Conservation (phyloP, 2,113 vertebrate genomes). For the Hylia prasina region DNA sequence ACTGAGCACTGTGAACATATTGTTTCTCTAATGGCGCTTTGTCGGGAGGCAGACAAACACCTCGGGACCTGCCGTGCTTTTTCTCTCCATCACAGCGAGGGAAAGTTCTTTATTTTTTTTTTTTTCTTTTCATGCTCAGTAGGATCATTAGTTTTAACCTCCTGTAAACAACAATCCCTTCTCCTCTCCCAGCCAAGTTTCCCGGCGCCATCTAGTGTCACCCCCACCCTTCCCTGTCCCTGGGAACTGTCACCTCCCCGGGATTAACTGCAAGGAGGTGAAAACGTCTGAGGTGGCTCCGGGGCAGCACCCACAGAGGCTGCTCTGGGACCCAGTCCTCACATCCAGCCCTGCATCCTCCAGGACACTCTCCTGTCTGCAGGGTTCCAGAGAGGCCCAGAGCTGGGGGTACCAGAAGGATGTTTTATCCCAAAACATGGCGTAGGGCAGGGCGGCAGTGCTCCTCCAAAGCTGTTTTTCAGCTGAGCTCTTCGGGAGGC, state of each 20-base stretch:
- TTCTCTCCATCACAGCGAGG: background rate
- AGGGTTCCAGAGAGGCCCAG: background rate
- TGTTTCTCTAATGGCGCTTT: background rate
- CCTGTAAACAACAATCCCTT: background rate
- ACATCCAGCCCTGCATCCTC: accelerated
- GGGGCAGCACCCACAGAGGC: background rate
- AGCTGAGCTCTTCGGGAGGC: background rate
- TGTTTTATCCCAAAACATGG: background rate
- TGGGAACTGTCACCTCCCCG: background rate
- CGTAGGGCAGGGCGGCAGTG: background rate
- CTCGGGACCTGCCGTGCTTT: background rate
- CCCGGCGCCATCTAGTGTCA: slow-evolving; percentile 41
- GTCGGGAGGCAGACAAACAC: background rate
- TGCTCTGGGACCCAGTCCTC: background rate
- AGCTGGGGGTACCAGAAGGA: background rate
- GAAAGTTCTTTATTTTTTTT: background rate
- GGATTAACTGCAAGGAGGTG: background rate
- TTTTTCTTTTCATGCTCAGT: accelerated
- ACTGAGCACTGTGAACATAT: background rate
- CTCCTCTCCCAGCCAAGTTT: background rate
- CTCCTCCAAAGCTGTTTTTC: background rate
- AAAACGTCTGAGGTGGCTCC: background rate
- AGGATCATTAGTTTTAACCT: background rate
- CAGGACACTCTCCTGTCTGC: background rate
- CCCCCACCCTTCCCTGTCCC: background rate